Evolutionary conservation across 2,888 invertebrate species (phyloP).

Genomic region (Muscina levida): DNA sequence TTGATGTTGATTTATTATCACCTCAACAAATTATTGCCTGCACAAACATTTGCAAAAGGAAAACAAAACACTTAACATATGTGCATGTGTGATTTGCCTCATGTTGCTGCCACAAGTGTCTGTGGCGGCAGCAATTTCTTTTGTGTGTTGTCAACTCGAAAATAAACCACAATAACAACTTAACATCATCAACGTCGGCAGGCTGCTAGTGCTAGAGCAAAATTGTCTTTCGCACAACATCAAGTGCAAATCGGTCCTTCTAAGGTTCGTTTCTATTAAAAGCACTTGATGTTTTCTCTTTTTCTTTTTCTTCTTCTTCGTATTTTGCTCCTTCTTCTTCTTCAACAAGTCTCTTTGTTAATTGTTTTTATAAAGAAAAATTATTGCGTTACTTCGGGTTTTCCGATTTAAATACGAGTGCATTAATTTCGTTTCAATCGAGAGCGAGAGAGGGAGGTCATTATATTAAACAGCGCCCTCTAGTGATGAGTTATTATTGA

Average conservation of each 20-base stretch:
- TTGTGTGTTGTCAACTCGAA: slow-evolving; percentile 37
- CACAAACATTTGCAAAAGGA: slow-evolving; percentile 11
- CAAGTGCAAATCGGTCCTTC: slow-evolving; percentile 76
- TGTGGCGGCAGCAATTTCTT: background rate
- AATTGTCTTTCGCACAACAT: slow-evolving; percentile 49
- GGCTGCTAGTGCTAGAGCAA: background rate
- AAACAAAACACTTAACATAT: too few relatives aligned
- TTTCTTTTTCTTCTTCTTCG: slow-evolving; percentile 19
- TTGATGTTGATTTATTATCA: slow-evolving; percentile 77
- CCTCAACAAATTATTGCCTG: slow-evolving; percentile 60
- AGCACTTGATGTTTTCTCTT: slow-evolving; percentile 58
- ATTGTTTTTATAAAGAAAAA: slow-evolving; percentile 28
- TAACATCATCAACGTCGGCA: background rate
- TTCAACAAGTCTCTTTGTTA: slow-evolving; percentile 28
- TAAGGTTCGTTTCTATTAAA: slow-evolving; percentile 80
- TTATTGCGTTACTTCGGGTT: slow-evolving; percentile 43
- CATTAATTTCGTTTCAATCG: slow-evolving; percentile 40
- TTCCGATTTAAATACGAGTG: slow-evolving; percentile 21
- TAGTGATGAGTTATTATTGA: background rate
- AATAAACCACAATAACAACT: slow-evolving; percentile 34
- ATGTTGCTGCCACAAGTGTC: slow-evolving; percentile 28
- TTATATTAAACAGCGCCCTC: background rate
- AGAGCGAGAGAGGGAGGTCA: background rate
- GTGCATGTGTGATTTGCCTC: background rate
- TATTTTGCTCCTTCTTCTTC: slow-evolving; percentile 23